Evolutionary conservation across 2,797 vertebrate species (phyloP).

Genomic region (Bradypodion pumilum): DNA sequence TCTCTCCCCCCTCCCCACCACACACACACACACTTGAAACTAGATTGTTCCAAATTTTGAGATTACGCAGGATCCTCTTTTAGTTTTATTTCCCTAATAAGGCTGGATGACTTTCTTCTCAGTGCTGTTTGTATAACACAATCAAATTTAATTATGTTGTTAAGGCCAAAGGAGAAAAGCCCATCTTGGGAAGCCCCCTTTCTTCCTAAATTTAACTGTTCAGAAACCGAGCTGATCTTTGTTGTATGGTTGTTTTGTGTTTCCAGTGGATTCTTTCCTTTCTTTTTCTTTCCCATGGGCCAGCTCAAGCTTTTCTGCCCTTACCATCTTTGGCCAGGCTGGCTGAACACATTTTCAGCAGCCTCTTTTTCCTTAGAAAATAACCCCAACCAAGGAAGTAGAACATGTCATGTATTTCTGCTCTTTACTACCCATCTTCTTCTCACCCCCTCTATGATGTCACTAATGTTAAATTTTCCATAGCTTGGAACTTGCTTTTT

Average conservation of each 20-base stretch:
- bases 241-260: slow-evolving; percentile 19
- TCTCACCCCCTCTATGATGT: slow-evolving; percentile 9
- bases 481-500: slow-evolving; percentile 29
- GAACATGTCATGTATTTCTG: too few relatives aligned
- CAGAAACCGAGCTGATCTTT: slow-evolving; percentile 42
- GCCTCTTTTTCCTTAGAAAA: slow-evolving; percentile 12
- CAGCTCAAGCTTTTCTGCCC: not conserved
- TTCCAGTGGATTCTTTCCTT: not conserved
- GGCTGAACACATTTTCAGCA: slow-evolving; percentile 23
- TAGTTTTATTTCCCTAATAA: slow-evolving; percentile 41
- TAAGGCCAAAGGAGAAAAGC: slow-evolving; percentile 48
- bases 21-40: too few relatives aligned
- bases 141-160: slow-evolving; percentile 37
- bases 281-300: not conserved
- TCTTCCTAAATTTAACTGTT: slow-evolving; percentile 47
- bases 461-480: slow-evolving; percentile 14
- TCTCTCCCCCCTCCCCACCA: not conserved
- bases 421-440: not conserved
- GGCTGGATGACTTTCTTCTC: slow-evolving; percentile 47
- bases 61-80: slow-evolving; percentile 26
- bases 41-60: slow-evolving; percentile 16
- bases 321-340: slow-evolving; percentile 35
- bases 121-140: slow-evolving; percentile 53
- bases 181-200: slow-evolving; percentile 52
- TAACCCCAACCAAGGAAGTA: not conserved